Base-by-base conservation (phyloP, 1,140 invertebrate species). In the Lucilia sericata region DNA sequence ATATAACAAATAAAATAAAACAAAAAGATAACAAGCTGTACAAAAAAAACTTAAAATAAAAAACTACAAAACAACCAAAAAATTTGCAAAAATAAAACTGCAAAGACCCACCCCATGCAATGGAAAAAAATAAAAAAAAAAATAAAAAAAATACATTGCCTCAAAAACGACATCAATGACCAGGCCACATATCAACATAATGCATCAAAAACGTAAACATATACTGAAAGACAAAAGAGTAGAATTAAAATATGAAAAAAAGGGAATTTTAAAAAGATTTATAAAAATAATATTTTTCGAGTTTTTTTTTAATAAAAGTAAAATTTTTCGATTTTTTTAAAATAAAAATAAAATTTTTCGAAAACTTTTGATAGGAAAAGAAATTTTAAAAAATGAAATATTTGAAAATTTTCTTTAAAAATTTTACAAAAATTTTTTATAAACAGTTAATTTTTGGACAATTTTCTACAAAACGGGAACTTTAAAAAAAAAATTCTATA, bases 141-240 rank as follows among this genome's bases (percentile, higher is more conserved):
- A 49, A 19, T 7, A 80, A n/a, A 49, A 76, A n/a, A n/a, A n/a
- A n/a, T n/a, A 30, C 25, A 80, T 49, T 30, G 36, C 36, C 14
- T n/a, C 75, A 78, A 80, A n/a, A 80, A 80, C 76, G 76, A 80
- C 76, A 80, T 80, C 76, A 80, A 80, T 80, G 76, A 80, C 76
- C 74, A 82, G 82, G 55, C 82, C 21, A 81, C 70, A 78, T 86
- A 83, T 87, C 87, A 86, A 86, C 86, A 90, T 90, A 90, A 90
- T 90, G 88, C 89, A 89, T 86, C 87, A 86, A 80, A 78, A 89
- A 90, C 84, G 87, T 87, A 90, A 90, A 90, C 89, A 90, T 89
- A 85, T 30, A 51, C 74, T 47, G n/a, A 75, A 74, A 82, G 47
- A 12, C 36, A 82, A 82, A 81, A 82, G 34, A 42, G 19, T 76